phyloP scores from a whole-genome alignment of 2,113 vertebrate species.

The Propithecus coquereli region DNA sequence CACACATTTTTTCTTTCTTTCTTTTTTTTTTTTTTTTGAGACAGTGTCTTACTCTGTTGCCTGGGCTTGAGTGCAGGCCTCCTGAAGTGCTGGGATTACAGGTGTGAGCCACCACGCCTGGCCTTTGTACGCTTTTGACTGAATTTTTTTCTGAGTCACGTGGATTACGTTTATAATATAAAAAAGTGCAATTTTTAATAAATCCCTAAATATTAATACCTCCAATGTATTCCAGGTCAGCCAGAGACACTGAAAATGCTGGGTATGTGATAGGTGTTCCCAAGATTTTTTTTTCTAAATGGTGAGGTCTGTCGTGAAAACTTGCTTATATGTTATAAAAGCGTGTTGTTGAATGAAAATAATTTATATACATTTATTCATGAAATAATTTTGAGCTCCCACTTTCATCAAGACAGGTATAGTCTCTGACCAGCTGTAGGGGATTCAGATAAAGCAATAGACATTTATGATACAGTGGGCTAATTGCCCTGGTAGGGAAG shows the following conservation, averaged over 20 bases:
- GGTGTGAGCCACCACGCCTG: fast-evolving
- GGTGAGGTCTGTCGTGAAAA: neutral
- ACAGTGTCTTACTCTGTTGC: neutral
- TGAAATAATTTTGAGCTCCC: constrained; percentile 14
- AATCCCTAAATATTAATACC: neutral
- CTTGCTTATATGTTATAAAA: neutral
- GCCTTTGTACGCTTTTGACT: neutral
- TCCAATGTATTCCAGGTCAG: neutral
- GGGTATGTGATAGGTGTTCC: neutral
- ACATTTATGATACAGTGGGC: neutral
- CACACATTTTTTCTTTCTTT: neutral
- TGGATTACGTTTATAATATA: neutral
- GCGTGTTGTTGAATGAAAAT: neutral
- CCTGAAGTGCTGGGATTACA: neutral
- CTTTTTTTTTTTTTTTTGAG: neutral
- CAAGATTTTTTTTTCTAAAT: constrained; percentile 22
- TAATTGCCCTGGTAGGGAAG: neutral
- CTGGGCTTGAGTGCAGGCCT: neutral
- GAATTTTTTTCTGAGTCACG: neutral
- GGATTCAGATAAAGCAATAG: neutral
- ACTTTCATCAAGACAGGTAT: neutral
- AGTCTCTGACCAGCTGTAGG: neutral
- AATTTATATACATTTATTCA: neutral
- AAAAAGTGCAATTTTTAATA: neutral
- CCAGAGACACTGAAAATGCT: neutral